phyloP scores from a whole-genome alignment of 2,797 vertebrate genomes.

The Anas bernieri region DNA sequence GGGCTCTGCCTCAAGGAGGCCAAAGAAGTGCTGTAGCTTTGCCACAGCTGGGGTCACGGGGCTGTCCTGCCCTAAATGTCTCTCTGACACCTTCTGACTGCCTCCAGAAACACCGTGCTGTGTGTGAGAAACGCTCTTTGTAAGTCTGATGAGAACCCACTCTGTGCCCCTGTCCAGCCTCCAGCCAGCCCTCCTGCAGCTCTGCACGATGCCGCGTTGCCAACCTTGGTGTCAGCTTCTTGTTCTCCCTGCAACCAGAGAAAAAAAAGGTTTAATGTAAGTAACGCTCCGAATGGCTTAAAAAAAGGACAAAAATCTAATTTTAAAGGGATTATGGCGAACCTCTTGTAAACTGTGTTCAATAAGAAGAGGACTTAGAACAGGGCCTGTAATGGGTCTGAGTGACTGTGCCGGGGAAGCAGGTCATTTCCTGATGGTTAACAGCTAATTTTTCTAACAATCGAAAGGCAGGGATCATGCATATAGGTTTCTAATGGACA shows the following conservation, averaged over 20 bases:
- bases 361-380: conserved; percentile 78
- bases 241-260: not conserved
- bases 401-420: conserved; percentile 68
- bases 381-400: conserved; percentile 64
- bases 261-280: conserved; percentile 39
- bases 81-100: not conserved
- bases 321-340: conserved; percentile 82
- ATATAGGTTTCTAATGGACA: conserved; percentile 67
- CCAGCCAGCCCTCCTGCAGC: fast-evolving
- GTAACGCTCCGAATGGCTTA: conserved; percentile 25
- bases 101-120: not conserved
- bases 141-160: not conserved
- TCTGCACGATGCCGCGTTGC: fast-evolving
- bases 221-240: not conserved
- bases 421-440: conserved; percentile 81
- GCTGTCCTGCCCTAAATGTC: not conserved
- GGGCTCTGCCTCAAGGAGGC: not conserved
- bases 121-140: not conserved
- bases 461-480: not conserved
- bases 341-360: conserved; percentile 78
- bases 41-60: fast-evolving
- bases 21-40: not conserved
- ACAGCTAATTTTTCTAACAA: conserved; percentile 57
- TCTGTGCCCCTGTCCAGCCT: not conserved
- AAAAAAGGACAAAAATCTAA: conserved; percentile 74